Evolutionary conservation across 2,113 vertebrate genomes (phyloP).

Genomic region (Megaptera novaeangliae): DNA sequence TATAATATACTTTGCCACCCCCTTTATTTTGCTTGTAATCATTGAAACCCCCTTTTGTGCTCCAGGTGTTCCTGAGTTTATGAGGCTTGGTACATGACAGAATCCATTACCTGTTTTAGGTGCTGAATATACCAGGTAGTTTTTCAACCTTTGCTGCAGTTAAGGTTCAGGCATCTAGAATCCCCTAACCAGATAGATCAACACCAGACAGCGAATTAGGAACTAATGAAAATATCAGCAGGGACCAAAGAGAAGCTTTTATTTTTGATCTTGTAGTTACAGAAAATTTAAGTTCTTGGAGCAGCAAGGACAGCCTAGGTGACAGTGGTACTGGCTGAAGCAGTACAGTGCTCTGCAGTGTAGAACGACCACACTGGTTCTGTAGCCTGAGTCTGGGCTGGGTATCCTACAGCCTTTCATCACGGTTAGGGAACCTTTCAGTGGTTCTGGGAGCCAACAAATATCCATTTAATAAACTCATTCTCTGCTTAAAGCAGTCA

Average conservation of each 20-base stretch:
- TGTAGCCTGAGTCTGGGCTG: not conserved
- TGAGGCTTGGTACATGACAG: not conserved
- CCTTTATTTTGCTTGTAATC: not conserved
- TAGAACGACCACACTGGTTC: not conserved
- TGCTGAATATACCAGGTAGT: not conserved
- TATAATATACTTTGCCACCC: not conserved
- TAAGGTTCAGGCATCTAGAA: not conserved
- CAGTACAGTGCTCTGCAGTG: fast-evolving
- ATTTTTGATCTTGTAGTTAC: not conserved
- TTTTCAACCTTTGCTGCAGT: not conserved
- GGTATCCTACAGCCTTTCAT: not conserved
- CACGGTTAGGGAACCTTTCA: not conserved
- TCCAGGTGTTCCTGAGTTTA: not conserved
- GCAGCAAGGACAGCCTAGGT: not conserved
- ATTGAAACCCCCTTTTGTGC: not conserved
- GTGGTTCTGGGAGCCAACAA: not conserved
- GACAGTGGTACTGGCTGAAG: not conserved
- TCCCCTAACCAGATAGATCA: not conserved
- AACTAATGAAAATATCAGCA: not conserved
- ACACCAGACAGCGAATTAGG: not conserved
- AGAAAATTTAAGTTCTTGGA: not conserved
- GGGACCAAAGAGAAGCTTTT: not conserved
- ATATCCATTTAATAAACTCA: not conserved
- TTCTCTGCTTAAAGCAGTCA: not conserved
- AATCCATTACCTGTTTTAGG: not conserved